Evolutionary conservation across 2,888 invertebrate species (phyloP), one percentile per base, ranked within the genome.

Genomic region (Melinaea marsaeus): DNA sequence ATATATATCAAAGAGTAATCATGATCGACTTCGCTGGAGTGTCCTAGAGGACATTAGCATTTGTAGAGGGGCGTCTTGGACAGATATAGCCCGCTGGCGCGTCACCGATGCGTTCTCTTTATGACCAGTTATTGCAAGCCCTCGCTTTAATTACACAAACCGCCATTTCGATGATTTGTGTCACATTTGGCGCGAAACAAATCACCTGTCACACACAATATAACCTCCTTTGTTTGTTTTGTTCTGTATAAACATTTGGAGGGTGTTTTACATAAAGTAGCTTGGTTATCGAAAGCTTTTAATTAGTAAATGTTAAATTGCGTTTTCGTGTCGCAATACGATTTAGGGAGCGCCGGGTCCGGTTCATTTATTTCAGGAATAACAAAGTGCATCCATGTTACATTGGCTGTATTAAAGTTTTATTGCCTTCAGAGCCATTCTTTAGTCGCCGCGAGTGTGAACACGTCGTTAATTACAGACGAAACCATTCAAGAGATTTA

Each of bases 21-120:
- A 69, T 71, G 74, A 75, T 73, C 70, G 71, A 70, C 72, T 47
- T 57, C 76, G 77, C 86, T 86, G 86, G 84, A 85, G 86, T 81
- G 83, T 83, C 88, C 88, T 85, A 86, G 86, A 88, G 89, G 90
- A 85, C 90, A 83, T 90, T 90, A 90, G 86, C 90, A 90, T 90
- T 89, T 88, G 86, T 84, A 83, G 87, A 83, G 86, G 83, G 86
- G 86, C 84, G 84, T 76, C 80, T 81, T 71, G 76, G 79, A 84
- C 88, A 78, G 81, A 86, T 89, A 90, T 90, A 90, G 86, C 87
- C 74, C 82, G 74, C 79, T 78, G 74, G 79, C 78, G 83, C 87
- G 85, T 87, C 89, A 86, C 84, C 86, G 81, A 79, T 80, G 84
- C 83, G 85, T 82, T 83, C 81, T 83, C 82, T 86, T 86, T 85